Evolutionary conservation across 2,888 invertebrate genomes (phyloP), one percentile per base, ranked within the genome.

Genomic region (Napeogenes sylphis): DNA sequence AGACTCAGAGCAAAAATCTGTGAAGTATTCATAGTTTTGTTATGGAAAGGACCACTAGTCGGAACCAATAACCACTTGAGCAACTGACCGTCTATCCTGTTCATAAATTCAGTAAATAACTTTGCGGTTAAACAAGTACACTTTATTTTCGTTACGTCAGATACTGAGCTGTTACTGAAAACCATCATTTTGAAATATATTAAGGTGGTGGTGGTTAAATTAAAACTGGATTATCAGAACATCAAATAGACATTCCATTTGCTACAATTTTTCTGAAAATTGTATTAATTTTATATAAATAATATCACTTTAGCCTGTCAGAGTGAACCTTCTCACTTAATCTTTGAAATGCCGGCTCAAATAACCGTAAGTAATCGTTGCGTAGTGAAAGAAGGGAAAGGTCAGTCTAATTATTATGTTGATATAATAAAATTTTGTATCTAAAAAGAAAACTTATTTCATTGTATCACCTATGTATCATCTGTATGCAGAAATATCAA

Each of bases 261-360:
- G 55, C 55, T 46, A 45, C 47, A 47, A 47, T 47, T 55, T 58
- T 45, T 45, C 45, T 58, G 54, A 45, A 51, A 61, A 45, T 54
- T 47, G 33, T 55, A 61, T 61, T 58, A 61, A 64, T 64, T 61
- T 54, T n/a, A 64, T 56, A 58, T 61, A 56, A 58, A 64, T 35
- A 61, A 64, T 61, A 58, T 64, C 55, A 64, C 51, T 61, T 64
- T 61, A 32, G 55, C 56, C 56, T 61, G 61, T 61, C 61, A 61
- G 58, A 58, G 38, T 46, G 55, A 47, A 47, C 61, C 58, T 21
- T 21, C 51, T 13, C 54, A 35, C 33, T 64, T 45, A 61, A 58
- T 47, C 58, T 46, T 61, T 60, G 57, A 45, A 57, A 58, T 53
- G 38, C 57, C 38, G 60, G 38, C 57, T 61, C 61, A 61, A 58